Base-by-base conservation (phyloP, 1,140 invertebrate genomes). In the Lasioglossum albipes region DNA sequence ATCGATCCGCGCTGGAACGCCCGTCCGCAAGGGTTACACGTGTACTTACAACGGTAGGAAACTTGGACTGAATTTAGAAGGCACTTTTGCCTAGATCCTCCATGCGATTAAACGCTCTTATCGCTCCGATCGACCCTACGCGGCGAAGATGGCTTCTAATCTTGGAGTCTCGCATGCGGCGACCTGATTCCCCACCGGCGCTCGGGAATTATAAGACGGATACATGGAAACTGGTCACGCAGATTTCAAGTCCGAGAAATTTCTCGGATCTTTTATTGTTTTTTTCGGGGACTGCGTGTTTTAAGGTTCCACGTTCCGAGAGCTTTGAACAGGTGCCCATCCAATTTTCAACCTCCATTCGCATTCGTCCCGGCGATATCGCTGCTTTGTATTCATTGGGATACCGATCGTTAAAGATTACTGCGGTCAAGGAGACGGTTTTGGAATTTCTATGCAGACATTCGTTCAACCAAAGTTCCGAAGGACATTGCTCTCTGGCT, bases 81-180 rank as follows among this genome's bases (percentile, higher is more conserved):
- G 16, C 64, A 65, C 45, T n/a, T 79, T 73, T 27, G 6, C 59
- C 36, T 16, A 16, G 67, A 59, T 77, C 36, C 5, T 78, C 16
- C n/a, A 41, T 13, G 59, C 69, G 69, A 79, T 79, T 78, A 73
- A 79, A 72, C 61, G n/a, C 45, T 42, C 45, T 36, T 64, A 65
- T 64, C 76, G 36, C 22, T n/a, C 16, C 16, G 18, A 42, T 79
- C 69, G 36, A 42, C 16, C 18, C 41, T 54, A 27, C n/a, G 45
- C 22, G 59, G 41, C 31, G 36, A 2, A 41, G 57, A 42, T 7
- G 45, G 5, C 31, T 41, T 16, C 13, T 54, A 54, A 54, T 54
- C 52, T 54, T 6, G 16, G 52, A 68, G n/a, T 31, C 12, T 75
- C 57, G 9, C 27, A 9, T 59, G 10, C 7, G 13, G 18, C 18